Percentiles rank a stretch among this genome's conserved stretches.
These are phyloP conservation scores for Otolemur crassicaudatus DNA, from an alignment of 2,797 vertebrate species.

Conservation along the genomic window DNA sequence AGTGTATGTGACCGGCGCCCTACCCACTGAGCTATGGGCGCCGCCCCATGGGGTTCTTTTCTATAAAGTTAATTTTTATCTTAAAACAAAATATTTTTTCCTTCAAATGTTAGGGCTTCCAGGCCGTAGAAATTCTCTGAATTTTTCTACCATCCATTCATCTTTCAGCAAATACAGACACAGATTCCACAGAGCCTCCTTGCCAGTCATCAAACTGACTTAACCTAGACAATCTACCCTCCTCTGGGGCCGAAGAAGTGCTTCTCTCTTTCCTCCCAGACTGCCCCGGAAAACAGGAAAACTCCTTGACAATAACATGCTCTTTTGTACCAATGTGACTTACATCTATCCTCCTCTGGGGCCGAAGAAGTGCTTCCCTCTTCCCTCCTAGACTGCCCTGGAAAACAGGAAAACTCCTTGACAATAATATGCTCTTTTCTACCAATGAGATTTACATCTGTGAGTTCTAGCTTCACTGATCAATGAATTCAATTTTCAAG, in stretches of 20 bases:
- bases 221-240: not conserved
- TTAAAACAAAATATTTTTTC: conserved; percentile 51
- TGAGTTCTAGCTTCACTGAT: not conserved
- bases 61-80: conserved; percentile 16
- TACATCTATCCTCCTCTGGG: not conserved
- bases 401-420: no score
- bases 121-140: not conserved
- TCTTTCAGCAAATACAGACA: not conserved
- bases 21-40: no score
- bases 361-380: no score
- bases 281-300: no score
- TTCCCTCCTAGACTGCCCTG: no score
- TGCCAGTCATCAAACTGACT: not conserved
- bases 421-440: no score
- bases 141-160: not conserved
- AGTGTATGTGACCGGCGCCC: no score
- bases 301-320: no score
- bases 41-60: not conserved
- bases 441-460: not conserved
- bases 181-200: not conserved
- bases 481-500: conserved; percentile 4
- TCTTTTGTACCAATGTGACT: no score
- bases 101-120: not conserved
- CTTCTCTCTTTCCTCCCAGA: no score
- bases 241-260: no score